Percentiles rank a stretch among this genome's conserved stretches.
phyloP scores from a whole-genome alignment of 2,113 vertebrate genomes.

The Falcunculus frontatus region DNA sequence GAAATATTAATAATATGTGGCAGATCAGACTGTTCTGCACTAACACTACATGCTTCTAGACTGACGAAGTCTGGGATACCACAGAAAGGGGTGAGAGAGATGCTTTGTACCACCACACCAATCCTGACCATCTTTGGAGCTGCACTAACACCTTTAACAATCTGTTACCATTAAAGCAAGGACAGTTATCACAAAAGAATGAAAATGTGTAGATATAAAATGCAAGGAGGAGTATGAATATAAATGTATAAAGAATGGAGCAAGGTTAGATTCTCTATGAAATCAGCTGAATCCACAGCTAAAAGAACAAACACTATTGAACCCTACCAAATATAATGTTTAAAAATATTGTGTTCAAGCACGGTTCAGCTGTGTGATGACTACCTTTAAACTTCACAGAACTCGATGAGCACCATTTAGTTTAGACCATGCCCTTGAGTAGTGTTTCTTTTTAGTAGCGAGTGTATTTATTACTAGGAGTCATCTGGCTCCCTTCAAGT shows the following conservation, averaged over 20 bases:
- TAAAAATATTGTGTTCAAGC: neutral
- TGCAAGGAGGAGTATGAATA: neutral
- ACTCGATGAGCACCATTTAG: neutral
- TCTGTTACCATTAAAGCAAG: neutral
- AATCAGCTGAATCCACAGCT: neutral
- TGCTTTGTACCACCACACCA: neutral
- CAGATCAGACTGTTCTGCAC: neutral
- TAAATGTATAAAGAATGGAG: neutral
- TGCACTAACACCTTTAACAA: neutral
- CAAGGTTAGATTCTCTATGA: neutral
- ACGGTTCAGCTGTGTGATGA: neutral
- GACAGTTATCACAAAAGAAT: neutral
- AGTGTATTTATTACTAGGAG: neutral
- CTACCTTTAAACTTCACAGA: neutral
- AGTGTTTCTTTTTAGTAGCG: neutral
- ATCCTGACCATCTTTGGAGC: neutral
- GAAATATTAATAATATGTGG: neutral
- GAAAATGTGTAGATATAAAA: neutral
- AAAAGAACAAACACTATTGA: neutral
- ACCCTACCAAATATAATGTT: neutral
- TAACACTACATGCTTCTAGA: neutral
- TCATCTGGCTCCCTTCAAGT: neutral
- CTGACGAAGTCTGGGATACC: neutral
- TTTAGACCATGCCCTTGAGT: neutral
- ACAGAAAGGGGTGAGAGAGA: neutral